Evolutionary conservation across 1,140 invertebrate genomes (phyloP).

Genomic region (Hesperophylax magnus): DNA sequence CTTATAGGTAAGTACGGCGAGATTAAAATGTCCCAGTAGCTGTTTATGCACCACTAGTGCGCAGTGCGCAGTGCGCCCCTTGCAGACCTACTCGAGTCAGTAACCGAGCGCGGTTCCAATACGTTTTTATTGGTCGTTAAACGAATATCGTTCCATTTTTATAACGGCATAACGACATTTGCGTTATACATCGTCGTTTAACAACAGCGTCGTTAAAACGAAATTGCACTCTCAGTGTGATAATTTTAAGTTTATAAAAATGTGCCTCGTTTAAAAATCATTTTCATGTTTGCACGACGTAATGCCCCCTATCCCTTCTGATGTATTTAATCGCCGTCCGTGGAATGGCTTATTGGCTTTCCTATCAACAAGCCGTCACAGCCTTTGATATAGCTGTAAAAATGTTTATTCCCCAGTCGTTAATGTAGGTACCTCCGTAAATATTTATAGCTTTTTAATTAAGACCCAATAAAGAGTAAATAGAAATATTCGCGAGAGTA

Average conservation of each 20-base stretch:
- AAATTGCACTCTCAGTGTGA: slow-evolving; percentile 42
- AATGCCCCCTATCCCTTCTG: neutral
- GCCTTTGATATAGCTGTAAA: neutral
- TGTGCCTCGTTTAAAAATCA: slow-evolving; percentile 31
- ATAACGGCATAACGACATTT: slow-evolving; percentile 53
- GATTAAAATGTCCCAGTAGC: too few species aligned
- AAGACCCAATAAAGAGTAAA: neutral
- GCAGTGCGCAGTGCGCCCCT: too few species aligned
- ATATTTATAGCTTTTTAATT: slow-evolving; percentile 21
- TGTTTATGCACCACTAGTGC: neutral
- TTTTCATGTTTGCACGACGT: slow-evolving; percentile 27
- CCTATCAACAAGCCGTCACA: neutral
- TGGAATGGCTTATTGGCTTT: neutral
- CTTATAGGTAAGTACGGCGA: too few species aligned
- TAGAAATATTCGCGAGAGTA: neutral
- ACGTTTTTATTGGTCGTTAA: slow-evolving; percentile 55
- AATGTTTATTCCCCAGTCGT: slow-evolving; percentile 20
- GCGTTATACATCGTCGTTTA: slow-evolving; percentile 49
- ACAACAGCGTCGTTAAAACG: slow-evolving; percentile 50
- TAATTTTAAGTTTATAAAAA: slow-evolving; percentile 43
- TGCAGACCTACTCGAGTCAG: neutral
- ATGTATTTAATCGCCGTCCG: slow-evolving; percentile 29
- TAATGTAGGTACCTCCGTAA: neutral
- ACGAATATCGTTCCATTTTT: slow-evolving; percentile 54
- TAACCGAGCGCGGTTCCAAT: slow-evolving; percentile 38